Percentiles rank a stretch among this genome's conserved stretches.
These are phyloP conservation scores for Macrophya alboannulata DNA, from an alignment of 2,888 invertebrate species.

Conservation along the genomic window DNA sequence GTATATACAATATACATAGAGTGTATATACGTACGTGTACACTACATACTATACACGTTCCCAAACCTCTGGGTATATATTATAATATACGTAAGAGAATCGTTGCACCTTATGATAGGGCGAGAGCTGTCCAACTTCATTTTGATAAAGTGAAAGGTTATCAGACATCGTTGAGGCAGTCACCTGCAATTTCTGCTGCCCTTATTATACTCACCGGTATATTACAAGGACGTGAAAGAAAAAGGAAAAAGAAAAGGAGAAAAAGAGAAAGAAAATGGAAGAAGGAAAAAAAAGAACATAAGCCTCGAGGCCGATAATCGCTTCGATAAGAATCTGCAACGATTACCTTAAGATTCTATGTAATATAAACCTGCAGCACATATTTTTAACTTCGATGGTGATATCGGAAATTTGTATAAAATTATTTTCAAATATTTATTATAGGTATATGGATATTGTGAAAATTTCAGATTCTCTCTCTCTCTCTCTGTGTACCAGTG, in stretches of 20 bases:
- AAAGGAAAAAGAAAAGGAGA: slow-evolving; percentile 46
- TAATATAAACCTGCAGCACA: slow-evolving; percentile 11
- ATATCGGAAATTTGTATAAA: background rate
- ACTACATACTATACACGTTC: background rate
- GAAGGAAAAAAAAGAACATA: slow-evolving; percentile 36
- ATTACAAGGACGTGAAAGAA: slow-evolving; percentile 59
- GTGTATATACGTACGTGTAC: background rate
- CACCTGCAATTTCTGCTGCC: slow-evolving; percentile 40
- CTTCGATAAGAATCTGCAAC: slow-evolving; percentile 34
- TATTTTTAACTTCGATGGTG: background rate
- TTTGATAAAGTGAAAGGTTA: slow-evolving; percentile 49
- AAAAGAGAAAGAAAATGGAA: background rate
- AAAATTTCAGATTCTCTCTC: background rate
- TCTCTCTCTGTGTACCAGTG: too few species aligned
- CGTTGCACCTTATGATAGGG: slow-evolving; percentile 15
- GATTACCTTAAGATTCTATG: slow-evolving; percentile 28
- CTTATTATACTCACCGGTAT: slow-evolving; percentile 57
- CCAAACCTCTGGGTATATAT: background rate
- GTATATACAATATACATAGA: background rate
- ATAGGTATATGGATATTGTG: background rate
- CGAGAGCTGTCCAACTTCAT: slow-evolving; percentile 18
- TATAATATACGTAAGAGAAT: slow-evolving; percentile 11
- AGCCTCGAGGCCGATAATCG: slow-evolving; percentile 25
- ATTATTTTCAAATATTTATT: background rate
- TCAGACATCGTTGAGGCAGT: slow-evolving; percentile 27